These are phyloP conservation scores for Sarcoramphus papa DNA, from an alignment of 2,797 vertebrate genomes.

Conservation along the genomic window DNA sequence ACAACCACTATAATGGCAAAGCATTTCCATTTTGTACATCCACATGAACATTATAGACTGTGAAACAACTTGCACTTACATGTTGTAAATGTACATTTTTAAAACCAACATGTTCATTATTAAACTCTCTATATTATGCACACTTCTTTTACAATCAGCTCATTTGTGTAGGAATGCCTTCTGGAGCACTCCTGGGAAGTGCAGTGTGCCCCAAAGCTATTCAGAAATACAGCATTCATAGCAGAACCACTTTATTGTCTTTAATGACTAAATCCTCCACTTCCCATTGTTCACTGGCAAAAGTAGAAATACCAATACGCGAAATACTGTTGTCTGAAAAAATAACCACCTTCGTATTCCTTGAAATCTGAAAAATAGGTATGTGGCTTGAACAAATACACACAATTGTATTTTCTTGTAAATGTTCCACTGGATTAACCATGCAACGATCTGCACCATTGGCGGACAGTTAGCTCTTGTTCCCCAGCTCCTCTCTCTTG, in stretches of 20 bases:
- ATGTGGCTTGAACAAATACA: neutral
- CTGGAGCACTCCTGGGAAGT: conserved; percentile 18
- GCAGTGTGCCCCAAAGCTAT: conserved; percentile 36
- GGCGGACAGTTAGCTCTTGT: neutral
- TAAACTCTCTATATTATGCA: conserved; percentile 7
- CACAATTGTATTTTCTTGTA: neutral
- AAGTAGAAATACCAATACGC: conserved; percentile 34
- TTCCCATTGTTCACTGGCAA: conserved; percentile 34
- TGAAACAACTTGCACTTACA: conserved; percentile 57
- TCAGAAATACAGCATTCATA: conserved; percentile 45
- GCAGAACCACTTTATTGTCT: conserved; percentile 6
- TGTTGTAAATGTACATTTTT: conserved; percentile 15
- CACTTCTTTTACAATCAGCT: conserved; percentile 26
- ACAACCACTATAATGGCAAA: conserved; percentile 43
- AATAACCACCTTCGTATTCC: conserved; percentile 17
- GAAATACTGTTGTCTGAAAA: conserved; percentile 54
- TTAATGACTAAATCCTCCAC: neutral
- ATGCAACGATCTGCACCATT: neutral
- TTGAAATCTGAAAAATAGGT: conserved; percentile 36
- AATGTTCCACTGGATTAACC: neutral
- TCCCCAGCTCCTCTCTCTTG: neutral
- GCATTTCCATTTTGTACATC: conserved; percentile 56
- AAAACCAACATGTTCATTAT: conserved; percentile 13
- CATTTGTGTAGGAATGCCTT: neutral
- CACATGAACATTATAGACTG: conserved; percentile 23